Base-by-base conservation (phyloP, 2,113 vertebrate species). In the Polypterus senegalus region DNA sequence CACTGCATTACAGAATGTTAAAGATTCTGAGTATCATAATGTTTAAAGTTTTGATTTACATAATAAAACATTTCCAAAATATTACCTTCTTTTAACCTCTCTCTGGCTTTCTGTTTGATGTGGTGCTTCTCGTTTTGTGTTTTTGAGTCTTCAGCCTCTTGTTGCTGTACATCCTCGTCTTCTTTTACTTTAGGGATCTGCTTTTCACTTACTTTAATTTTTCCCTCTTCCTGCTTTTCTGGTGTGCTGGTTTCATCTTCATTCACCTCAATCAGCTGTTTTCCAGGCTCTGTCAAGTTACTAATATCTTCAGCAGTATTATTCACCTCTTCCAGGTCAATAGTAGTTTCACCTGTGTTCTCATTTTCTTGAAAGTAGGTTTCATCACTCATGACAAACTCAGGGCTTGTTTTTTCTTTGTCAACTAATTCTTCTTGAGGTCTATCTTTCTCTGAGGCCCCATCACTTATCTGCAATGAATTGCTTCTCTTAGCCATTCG, bases 61-160 rank as follows among this genome's bases (percentile, higher is more conserved):
- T 7, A 52, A 53, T 46, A 9, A 9, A 1, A 51, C 5, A 9
- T 8, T n/a, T 6, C 5, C 8, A 46, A 54, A 54, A 47, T 4
- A 54, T 49, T 80, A 98, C 95, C 94, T 88, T 97, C 94, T 79
- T 91, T 95, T 47, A 83, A 71, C 57, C 77, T 85, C 68, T 97
- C 93, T 48, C 59, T 68, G 65, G 84, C 65, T 71, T 83, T 96
- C 65, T 86, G 80, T 64, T 83, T 94, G 67, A 76, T 90, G 65
- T 74, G 88, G 52, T 59, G 82, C 71, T 83, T 92, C 59, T 91
- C 88, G 57, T 68, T 67, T 60, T 74, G 65, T 49, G 71, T 77
- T 71, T 88, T 92, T 46, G 77, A 71, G 2, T 82, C 75, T 63
- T 87, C 85, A 6, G 58, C 73, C 52, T 93, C 91, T 45, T 77